Evolutionary conservation across 2,797 vertebrate genomes (phyloP), one percentile per base, ranked within the genome.

Genomic region (Momotus momota): DNA sequence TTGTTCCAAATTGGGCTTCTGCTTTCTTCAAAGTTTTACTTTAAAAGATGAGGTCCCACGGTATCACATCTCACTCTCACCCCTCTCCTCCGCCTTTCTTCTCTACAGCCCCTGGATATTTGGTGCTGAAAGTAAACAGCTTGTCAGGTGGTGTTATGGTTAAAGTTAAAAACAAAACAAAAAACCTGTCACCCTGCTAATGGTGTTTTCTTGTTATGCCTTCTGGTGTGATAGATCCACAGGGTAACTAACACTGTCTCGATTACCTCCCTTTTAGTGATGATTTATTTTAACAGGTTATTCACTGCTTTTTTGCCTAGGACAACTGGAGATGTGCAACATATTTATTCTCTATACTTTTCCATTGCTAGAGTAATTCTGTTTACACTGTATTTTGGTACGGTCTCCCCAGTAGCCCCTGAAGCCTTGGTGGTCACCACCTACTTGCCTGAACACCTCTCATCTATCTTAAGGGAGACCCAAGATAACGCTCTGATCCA

Each of bases 231-330:
- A 86, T 46, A 97, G 93, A 95, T 91, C 95, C 93, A 88, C 88
- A 95, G 92, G 96, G 90, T 94, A 95, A 96, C 80, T 41, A 65
- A 92, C 90, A 94, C 94, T 8, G 3, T 70, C 92, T 92, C 70
- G 43, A 94, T 77, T 81, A 88, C 78, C 94, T 94, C 61, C 60
- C 92, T 83, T 91, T 91, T 52, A 72, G 85, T 57, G 88, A 70
- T 91, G 86, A 94, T 87, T 75, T 91, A 93, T 95, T 95, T 94
- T 96, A 96, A 71, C 49, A 38, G 52, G 65, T 92, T 95, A 92
- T 94, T 95, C 83, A 25, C 49, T 62, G 62, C 48, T 23, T 70
- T 86, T 90, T 88, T 83, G 64, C 51, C 65, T 62, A 61, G 67
- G 43, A 94, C 58, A 72, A 43, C 49, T 22, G 26, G 29, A 64